These are phyloP conservation scores for Torymus texanus DNA, from an alignment of 2,888 invertebrate species.

Conservation along the genomic window DNA sequence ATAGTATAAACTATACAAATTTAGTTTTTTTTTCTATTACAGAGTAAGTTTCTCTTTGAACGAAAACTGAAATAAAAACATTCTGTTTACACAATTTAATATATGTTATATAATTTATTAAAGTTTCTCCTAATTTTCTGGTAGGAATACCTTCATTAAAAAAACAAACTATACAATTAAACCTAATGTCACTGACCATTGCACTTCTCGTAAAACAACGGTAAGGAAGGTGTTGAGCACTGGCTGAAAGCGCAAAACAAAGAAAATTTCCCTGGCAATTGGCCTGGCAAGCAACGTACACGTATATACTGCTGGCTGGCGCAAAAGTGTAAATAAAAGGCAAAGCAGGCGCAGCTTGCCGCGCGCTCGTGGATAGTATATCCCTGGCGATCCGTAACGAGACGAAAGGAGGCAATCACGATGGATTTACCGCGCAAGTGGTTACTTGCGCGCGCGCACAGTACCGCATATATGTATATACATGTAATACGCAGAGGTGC, in stretches of 20 bases:
- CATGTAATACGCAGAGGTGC: conserved; percentile 18
- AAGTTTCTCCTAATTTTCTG: too few species aligned
- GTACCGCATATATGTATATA: background rate
- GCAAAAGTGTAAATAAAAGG: conserved; percentile 52
- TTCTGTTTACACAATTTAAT: too few species aligned
- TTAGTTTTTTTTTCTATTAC: too few species aligned
- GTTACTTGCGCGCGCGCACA: background rate
- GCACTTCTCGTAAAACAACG: too few species aligned
- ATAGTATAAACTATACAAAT: too few species aligned
- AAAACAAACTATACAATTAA: too few species aligned
- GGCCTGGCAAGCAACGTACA: background rate
- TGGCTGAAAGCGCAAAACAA: conserved; percentile 7
- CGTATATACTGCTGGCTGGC: background rate
- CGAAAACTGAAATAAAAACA: too few species aligned
- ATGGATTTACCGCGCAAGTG: conserved; percentile 49
- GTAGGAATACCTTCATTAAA: too few species aligned
- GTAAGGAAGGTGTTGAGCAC: too few species aligned
- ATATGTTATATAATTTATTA: too few species aligned
- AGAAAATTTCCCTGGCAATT: conserved; percentile 35
- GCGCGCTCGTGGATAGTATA: conserved; percentile 11
- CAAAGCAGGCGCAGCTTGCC: background rate
- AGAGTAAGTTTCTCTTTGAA: too few species aligned
- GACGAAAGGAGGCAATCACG: conserved; percentile 54
- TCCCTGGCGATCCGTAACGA: conserved; percentile 45
- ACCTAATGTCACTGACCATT: too few species aligned